phyloP scores from a whole-genome alignment of 37 sponge, comb jelly and placozoan genomes.

The Ianthella basta region DNA sequence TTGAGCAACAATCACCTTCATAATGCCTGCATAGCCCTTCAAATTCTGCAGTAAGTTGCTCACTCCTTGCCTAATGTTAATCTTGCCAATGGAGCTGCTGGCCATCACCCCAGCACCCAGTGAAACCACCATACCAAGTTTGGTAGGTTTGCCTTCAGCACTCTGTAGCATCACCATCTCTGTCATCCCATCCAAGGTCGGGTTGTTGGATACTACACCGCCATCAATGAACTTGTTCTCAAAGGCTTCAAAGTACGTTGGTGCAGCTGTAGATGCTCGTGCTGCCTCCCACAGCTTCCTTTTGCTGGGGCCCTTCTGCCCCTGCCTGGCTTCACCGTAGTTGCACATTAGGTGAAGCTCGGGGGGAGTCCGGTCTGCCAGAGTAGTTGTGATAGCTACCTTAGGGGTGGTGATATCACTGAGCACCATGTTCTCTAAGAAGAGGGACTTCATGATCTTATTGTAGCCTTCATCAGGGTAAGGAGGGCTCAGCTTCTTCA shows the following conservation, averaged over 20 bases:
- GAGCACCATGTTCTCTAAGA: slow-evolving; percentile 21
- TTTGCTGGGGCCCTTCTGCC: slow-evolving; percentile 51
- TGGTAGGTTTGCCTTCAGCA: slow-evolving; percentile 30
- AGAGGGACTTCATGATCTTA: neutral
- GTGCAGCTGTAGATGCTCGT: slow-evolving; percentile 60
- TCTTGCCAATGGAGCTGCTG: neutral
- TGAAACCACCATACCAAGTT: slow-evolving; percentile 45
- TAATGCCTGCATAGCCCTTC: slow-evolving; percentile 1
- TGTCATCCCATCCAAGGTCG: slow-evolving; percentile 59
- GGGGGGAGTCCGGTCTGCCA: slow-evolving; percentile 56
- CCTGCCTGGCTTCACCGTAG: slow-evolving; percentile 58
- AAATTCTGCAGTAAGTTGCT: neutral
- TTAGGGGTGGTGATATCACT: slow-evolving; percentile 34
- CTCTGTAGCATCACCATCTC: slow-evolving; percentile 49
- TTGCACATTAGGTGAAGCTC: slow-evolving; percentile 67
- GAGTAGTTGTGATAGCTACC: slow-evolving; percentile 54
- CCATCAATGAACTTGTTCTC: slow-evolving; percentile 64
- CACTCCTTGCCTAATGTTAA: neutral
- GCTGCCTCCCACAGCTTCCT: slow-evolving; percentile 67
- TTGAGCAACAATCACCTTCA: slow-evolving; percentile 36
- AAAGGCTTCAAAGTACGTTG: slow-evolving; percentile 57
- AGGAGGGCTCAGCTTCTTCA: neutral
- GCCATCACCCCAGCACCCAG: slow-evolving; percentile 48
- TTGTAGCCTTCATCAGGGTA: slow-evolving; percentile 11
- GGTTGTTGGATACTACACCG: slow-evolving; percentile 76